Base-by-base conservation (phyloP, 1,140 invertebrate species). In the Trypoxylus dichotomus region DNA sequence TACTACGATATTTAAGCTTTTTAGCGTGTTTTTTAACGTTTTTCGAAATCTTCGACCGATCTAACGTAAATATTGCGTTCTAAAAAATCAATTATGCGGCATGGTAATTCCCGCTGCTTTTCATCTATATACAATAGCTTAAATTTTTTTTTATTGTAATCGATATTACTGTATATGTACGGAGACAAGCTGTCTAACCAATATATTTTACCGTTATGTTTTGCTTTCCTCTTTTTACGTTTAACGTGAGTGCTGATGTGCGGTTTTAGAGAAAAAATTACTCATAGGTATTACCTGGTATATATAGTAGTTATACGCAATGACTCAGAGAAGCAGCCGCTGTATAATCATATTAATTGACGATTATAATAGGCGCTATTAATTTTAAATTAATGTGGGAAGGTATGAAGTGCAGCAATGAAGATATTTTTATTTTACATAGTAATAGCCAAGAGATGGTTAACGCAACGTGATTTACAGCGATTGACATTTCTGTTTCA, bases 241-340 rank as follows among this genome's bases (percentile, higher is more conserved):
- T 24, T 68, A 6, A 1, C 60, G 15, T 27, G 25, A 54, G 13
- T 25, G 24, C 21, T 32, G 21, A 7, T n/a, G 5, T 54, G 47
- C 47, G 47, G 19, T n/a, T n/a, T 15, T 54, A 68, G 11, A 68
- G 11, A 68, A 68, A n/a, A 68, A 27, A 11, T 68, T 68, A 68
- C n/a, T 68, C 60, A 68, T 68, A 13, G 60, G 60, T 21, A 24
- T 68, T 68, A 68, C 60, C 24, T 68, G 60, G n/a, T 68, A 68
- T 13, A 29, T 0, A 8, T 1, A 3, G 13, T 54, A n/a, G 21
- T 29, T 11, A 2, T 68, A n/a, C n/a, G n/a, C n/a, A 68, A 24
- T 68, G 60, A 68, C 19, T 68, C 60, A 68, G 7, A 68, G 27
- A 29, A 0, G 27, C 24, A 15, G 7, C 11, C 19, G 13, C 24